phyloP scores from a whole-genome alignment of 2,888 invertebrate species.

The Diadromus collaris region DNA sequence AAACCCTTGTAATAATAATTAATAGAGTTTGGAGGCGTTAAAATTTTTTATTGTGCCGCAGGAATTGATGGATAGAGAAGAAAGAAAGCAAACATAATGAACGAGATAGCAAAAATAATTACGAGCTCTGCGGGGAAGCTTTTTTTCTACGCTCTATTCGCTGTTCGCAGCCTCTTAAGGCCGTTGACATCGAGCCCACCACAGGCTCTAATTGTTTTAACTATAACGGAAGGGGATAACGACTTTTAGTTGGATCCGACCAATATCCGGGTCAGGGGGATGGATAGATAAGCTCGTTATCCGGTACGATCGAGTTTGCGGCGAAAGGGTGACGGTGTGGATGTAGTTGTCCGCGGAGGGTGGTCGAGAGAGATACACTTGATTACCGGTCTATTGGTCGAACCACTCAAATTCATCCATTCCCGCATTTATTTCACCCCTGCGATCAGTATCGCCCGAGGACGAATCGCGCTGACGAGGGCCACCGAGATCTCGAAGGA shows the following conservation, averaged over 20 bases:
- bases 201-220: constrained; percentile 70
- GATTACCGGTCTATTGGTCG: constrained; percentile 72
- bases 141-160: constrained; percentile 24
- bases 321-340: constrained; percentile 41
- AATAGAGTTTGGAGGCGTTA: not conserved
- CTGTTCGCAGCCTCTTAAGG: constrained; percentile 40
- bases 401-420: constrained; percentile 66
- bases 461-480: constrained; percentile 50
- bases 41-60: constrained; percentile 24
- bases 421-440: constrained; percentile 27
- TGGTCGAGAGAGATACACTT: constrained; percentile 62
- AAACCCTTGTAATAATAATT: not conserved
- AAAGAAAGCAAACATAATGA: constrained; percentile 11
- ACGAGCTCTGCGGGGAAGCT: constrained; percentile 44
- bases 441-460: constrained; percentile 48
- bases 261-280: constrained; percentile 68
- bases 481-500: constrained; percentile 27
- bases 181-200: constrained; percentile 11
- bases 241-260: constrained; percentile 69
- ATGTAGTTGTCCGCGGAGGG: constrained; percentile 15
- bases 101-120: constrained; percentile 43
- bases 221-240: constrained; percentile 66
- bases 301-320: constrained; percentile 69
- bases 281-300: constrained; percentile 74
- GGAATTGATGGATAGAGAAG: not conserved